Conservation (phyloP, 2,113 vertebrate genomes). For the Romanogobio albipinnatus region DNA sequence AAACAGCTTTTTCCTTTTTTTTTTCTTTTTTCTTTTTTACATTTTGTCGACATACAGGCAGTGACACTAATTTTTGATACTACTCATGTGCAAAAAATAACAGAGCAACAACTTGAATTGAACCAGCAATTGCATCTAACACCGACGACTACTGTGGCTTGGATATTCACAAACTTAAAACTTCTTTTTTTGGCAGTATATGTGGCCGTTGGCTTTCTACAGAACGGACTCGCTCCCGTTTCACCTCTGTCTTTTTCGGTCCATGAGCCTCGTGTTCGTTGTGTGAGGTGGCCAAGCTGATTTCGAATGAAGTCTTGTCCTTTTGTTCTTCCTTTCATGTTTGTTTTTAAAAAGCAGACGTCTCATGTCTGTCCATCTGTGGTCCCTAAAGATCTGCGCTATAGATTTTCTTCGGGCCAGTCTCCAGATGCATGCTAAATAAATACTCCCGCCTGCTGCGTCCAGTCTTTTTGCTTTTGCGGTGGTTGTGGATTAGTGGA, state of each 20-base stretch:
- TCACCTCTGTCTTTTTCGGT: constrained; percentile 75
- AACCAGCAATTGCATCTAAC: constrained; percentile 99
- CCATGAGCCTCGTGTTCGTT: constrained; percentile 86
- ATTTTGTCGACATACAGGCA: constrained; percentile 97
- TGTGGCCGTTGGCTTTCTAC: constrained; percentile 95
- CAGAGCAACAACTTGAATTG: constrained; percentile 99
- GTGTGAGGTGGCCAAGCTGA: constrained; percentile 74
- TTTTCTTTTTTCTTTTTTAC: constrained; percentile 71
- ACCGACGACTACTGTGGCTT: constrained; percentile 94
- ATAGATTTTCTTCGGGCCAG: constrained; percentile 92
- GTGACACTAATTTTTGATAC: constrained; percentile 97
- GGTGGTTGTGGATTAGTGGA: constrained; percentile 90
- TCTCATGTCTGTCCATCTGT: constrained; percentile 78
- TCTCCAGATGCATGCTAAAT: constrained; percentile 96
- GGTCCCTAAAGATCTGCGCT: constrained; percentile 91
- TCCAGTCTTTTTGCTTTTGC: constrained; percentile 85
- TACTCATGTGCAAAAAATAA: constrained; percentile 99
- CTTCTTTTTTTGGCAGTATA: constrained; percentile 99
- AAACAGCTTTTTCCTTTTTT: constrained; percentile 80
- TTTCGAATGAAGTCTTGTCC: constrained; percentile 71
- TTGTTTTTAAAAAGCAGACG: constrained; percentile 81
- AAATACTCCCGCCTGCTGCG: constrained; percentile 91
- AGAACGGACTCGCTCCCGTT: constrained; percentile 84
- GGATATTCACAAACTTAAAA: constrained; percentile 99
- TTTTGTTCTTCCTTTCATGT: constrained; percentile 52